Evolutionary conservation across 2,797 vertebrate species (phyloP), one percentile per base, ranked within the genome.

Genomic region (Cyclura pinguis): DNA sequence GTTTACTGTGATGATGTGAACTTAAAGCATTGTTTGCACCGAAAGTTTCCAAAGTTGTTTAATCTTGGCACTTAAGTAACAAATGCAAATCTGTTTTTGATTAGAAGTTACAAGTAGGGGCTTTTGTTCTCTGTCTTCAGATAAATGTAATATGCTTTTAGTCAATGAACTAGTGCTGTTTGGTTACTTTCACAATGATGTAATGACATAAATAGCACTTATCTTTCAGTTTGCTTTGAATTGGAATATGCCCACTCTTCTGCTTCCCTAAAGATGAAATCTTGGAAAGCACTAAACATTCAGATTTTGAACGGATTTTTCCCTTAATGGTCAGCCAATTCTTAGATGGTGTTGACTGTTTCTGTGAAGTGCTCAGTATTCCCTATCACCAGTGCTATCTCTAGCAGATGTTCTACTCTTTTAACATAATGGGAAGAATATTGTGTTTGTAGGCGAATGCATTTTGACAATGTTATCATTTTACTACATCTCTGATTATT

Each of bases 341-440:
- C n/a, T 76, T 76, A 13, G 18, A 57, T 74, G 35, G 10, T 59
- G 85, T 32, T 69, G 27, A 69, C n/a, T 85, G 27, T 67, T 69
- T 69, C 27, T 84, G 38, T 69, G 64, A 67, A 67, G 13, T 86
- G 52, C n/a, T 55, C 67, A 52, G 8, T n/a, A 64, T 83, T 83
- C 57, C 38, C 13, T 16, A 73, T 74, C 22, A 74, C 13, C 50
- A 38, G 7, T 7, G 50, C 20, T 22, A 13, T 57, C n/a, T 55
- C 47, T 22, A 74, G 10, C 50, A 74, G 50, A 14, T 57, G n/a
- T 24, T 38, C 72, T 18, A 1, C n/a, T 55, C 29, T 76, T 47
- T 47, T 84, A 38, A 38, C 38, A 84, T 47, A 38, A 89, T 82
- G 35, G 91, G 92, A 84, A 42, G 81, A 42, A 59, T 82, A 59